Base-by-base conservation (phyloP, 2,888 invertebrate species). In the Sisyra nigra region DNA sequence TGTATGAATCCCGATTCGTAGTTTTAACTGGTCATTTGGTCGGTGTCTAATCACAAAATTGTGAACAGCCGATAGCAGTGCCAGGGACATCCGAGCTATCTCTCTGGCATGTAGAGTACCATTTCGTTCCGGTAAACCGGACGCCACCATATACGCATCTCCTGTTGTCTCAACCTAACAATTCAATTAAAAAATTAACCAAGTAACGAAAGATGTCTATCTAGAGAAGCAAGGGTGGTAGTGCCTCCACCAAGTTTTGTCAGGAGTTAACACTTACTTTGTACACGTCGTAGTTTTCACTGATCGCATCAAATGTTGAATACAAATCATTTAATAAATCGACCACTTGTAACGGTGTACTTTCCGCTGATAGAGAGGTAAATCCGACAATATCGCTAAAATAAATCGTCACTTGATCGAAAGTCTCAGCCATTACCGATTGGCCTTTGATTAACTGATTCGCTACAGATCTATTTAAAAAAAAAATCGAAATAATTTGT, bases 381-480 rank as follows among this genome's bases (percentile, higher is more conserved):
- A 92, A 89, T 32, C 86, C 88, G 44, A 93, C 93, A 52, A 96
- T 96, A 60, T 96, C 96, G 55, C 91, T 92, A 66, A 96, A 96
- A 69, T 94, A 94, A 53, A 96, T 93, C 11, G 96, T 96, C 40
- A 94, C 93, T 54, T 80, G 80, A 56, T 93, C 91, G 63, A 88
- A 94, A 0, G 84, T 82, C 64, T 94, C 94, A 1, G 87, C 87
- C 55, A 83, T 80, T 40, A 91, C 94, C 0, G 85, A 80, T 57
- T 88, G 81, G 0, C 93, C 93, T 54, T 78, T 73, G 56, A 93
- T 94, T 50, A 96, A 65, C 57, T 92, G 91, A 17, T 85, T 84
- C 2, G 94, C 94, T 29, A 96, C 91, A 11, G 84, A 81, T 56
- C 80, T 80, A n/a, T n/a, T n/a, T n/a, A n/a, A n/a, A n/a, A n/a